A percentile compares a stretch with the other conserved stretches of the same genome.
Conservation (phyloP, 1,140 invertebrate species). For the Drosophila ohnishii region DNA sequence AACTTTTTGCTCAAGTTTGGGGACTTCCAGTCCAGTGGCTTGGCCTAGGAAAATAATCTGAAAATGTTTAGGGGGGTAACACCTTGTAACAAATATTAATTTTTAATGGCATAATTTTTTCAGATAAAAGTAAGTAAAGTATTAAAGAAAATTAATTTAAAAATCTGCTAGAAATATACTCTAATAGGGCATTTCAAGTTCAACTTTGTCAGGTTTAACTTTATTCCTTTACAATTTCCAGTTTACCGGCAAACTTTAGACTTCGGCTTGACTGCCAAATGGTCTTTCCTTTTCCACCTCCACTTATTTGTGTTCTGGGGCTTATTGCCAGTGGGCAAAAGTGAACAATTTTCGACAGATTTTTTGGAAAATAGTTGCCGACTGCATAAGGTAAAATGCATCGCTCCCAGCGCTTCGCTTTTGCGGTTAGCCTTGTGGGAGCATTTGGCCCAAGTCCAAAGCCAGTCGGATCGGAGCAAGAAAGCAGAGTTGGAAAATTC, state of each 20-base stretch:
- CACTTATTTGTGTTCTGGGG: slow-evolving; percentile 73
- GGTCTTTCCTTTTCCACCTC: slow-evolving; percentile 34
- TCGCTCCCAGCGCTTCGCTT: slow-evolving; percentile 44
- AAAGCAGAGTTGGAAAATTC: slow-evolving; percentile 42
- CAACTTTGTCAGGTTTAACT: not conserved
- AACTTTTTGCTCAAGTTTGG: slow-evolving; percentile 10
- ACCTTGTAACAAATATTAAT: not conserved
- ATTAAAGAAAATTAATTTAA: not conserved
- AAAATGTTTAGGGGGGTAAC: not conserved
- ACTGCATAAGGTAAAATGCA: slow-evolving; percentile 60
- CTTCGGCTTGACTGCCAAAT: slow-evolving; percentile 54
- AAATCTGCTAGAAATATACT: not conserved
- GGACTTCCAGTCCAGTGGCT: not conserved
- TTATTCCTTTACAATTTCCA: slow-evolving; percentile 34
- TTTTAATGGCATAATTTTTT: not conserved
- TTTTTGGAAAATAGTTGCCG: slow-evolving; percentile 70
- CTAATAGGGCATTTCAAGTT: slow-evolving; percentile 20
- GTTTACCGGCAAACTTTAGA: slow-evolving; percentile 41
- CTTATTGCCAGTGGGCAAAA: slow-evolving; percentile 61
- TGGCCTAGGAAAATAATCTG: slow-evolving; percentile 7
- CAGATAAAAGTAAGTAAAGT: not conserved
- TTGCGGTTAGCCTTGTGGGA: slow-evolving; percentile 65
- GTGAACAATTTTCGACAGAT: slow-evolving; percentile 75
- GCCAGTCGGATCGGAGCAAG: slow-evolving; percentile 11
- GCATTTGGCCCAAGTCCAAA: slow-evolving; percentile 42